phyloP scores from a whole-genome alignment of 2,797 vertebrate species.

The Myripristis jacobus region DNA sequence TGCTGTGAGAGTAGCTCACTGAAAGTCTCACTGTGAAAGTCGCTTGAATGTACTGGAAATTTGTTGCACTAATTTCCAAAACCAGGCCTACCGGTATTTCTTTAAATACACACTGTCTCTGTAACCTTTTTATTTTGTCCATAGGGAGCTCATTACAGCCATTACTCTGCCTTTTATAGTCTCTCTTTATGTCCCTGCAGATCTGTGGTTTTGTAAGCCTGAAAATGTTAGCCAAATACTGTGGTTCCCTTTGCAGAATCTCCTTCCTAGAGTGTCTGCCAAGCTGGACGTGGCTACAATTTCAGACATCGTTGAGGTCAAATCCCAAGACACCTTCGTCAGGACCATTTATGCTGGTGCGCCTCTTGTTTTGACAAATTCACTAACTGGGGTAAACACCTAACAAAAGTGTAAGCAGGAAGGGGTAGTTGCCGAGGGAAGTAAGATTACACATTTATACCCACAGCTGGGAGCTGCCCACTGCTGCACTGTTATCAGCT shows the following conservation, averaged over 20 bases:
- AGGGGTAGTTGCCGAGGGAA: not conserved
- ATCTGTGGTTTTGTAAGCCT: constrained; percentile 17
- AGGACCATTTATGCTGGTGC: constrained; percentile 87
- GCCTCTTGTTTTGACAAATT: constrained; percentile 27
- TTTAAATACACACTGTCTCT: constrained; percentile 3
- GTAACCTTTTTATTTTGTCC: constrained; percentile 23
- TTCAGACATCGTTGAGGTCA: constrained; percentile 88
- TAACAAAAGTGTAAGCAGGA: constrained; percentile 4
- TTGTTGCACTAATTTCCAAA: constrained; percentile 17
- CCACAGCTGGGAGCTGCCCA: no score
- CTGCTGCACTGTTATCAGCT: no score
- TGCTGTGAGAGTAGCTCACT: constrained; percentile 16
- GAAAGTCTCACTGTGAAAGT: constrained; percentile 18
- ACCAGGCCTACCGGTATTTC: not conserved
- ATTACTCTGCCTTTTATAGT: constrained; percentile 50
- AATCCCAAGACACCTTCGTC: constrained; percentile 88
- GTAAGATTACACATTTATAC: no score
- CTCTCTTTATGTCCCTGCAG: constrained; percentile 31
- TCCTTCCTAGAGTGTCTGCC: constrained; percentile 88
- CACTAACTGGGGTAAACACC: not conserved
- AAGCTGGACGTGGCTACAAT: constrained; percentile 89
- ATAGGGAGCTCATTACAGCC: constrained; percentile 40
- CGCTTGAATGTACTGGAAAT: constrained; percentile 16
- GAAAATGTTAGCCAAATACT: constrained; percentile 11
- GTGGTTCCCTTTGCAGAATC: constrained; percentile 78